Base-by-base conservation (phyloP, 2,113 vertebrate species). In the Pipra filicauda region DNA sequence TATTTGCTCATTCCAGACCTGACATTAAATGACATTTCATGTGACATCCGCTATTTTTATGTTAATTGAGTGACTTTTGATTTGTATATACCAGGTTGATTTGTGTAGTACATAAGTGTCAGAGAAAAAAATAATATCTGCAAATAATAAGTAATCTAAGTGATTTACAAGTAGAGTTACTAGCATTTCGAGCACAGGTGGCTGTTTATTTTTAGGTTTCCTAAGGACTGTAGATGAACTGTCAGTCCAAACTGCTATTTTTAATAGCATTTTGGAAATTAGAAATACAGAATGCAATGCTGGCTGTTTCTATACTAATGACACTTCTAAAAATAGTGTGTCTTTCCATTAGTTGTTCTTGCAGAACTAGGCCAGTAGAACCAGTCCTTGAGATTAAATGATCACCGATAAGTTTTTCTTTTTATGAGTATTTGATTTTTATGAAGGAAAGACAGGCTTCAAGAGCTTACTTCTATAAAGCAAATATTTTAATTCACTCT, bases 51-150 rank as follows among this genome's bases (percentile, higher is more conserved):
- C 92, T 95, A 96, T 97, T 97, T 98, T 97, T 92, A 96, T 94
- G 85, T 86, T 97, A 98, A 97, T 97, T 97, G 84, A 97, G 86
- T 97, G 97, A 96, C 91, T 97, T 97, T 96, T 98, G 55, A 98
- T 97, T 97, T 97, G 85, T 93, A 90, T 96, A 88, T 80, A 94
- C 72, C 76, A 84, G 48, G 48, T 65, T 97, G 94, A 97, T 97
- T 97, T 96, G 95, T 96, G 75, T 76, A 94, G 79, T 95, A 69
- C 44, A 30, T 91, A 79, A 91, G 75, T 94, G 84, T 72, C 89
- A 92, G 26, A 41, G 8, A 39, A 77, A 89, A 86, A 89, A 90
- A 89, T 82, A 28, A 8, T 87, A 94, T 97, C 97, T 96, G 93
- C 69, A 97, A 95, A 97, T 95, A 96, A 88, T 93, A 97, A 97